Evolutionary conservation across 2,797 vertebrate genomes (phyloP), one percentile per base, ranked within the genome.

Genomic region (Eremophila alpestris): DNA sequence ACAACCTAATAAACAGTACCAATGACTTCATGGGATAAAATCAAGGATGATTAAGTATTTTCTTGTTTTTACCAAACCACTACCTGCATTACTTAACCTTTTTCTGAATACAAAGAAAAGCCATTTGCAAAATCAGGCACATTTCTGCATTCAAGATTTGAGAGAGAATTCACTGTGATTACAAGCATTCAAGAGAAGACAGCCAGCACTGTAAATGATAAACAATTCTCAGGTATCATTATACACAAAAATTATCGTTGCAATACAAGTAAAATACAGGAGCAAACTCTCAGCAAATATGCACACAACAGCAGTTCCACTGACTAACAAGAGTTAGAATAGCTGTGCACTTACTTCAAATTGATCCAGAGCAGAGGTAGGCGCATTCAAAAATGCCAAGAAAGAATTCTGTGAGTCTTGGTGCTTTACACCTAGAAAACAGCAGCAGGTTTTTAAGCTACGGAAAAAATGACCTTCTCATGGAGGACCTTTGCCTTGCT

Each of bases 361-460:
- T 98, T 99, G 99, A 98, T 99, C 99, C 89, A 99, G 98, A 79
- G 98, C 98, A 91, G 99, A 99, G 98, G 99, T 98, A 97, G 99
- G 99, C 88, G 99, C 98, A 91, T 99, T 99, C 97, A 99, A 98
- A 97, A 99, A 99, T 97, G 99, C 99, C 98, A 99, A 96, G 98
- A 99, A 99, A 97, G 99, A 99, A 98, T 99, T 99, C 98, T 99
- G 99, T 98, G 99, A 99, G 98, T 99, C 99, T 98, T 99, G 99
- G 98, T 99, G 99, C 98, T 99, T 99, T 97, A 99, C 99, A 97
- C 99, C 99, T 99, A 97, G 94, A 98, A 98, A 98, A 97, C 97
- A 98, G 97, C 96, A 97, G 97, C 97, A 97, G 82, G 90, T 95
- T 94, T 97, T 97, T 96, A 97, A 97, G 96, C 95, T 95, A 96